Percentiles rank a stretch among this genome's conserved stretches.
phyloP scores from a whole-genome alignment of 2,113 vertebrate species.

The Cheilinus undulatus region DNA sequence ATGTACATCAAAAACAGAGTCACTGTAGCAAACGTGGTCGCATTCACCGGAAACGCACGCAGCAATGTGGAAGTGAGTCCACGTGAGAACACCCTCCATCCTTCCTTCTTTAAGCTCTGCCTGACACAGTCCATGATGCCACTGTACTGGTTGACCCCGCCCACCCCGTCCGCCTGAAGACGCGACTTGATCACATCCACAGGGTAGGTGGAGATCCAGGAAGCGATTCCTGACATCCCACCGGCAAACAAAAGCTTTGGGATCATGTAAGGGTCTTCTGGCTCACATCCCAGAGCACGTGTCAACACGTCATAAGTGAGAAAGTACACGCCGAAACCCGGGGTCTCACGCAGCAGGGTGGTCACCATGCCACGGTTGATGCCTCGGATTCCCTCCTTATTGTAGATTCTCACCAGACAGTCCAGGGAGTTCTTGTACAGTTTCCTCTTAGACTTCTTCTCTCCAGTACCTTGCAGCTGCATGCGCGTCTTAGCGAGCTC shows the following conservation, averaged over 20 bases:
- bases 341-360: constrained; percentile 93
- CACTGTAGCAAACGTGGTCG: constrained; percentile 95
- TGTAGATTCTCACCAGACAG: constrained; percentile 94
- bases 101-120: constrained; percentile 91
- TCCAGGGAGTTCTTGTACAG: constrained; percentile 96
- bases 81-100: constrained; percentile 91
- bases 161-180: constrained; percentile 93
- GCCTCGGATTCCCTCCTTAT: constrained; percentile 89
- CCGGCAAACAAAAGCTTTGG: constrained; percentile 95
- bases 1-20: constrained; percentile 93
- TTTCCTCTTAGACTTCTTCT: constrained; percentile 89
- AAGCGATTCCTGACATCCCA: constrained; percentile 93
- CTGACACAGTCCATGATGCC: constrained; percentile 91
- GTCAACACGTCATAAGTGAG: constrained; percentile 92
- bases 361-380: constrained; percentile 95
- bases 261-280: constrained; percentile 90
- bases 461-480: constrained; percentile 94
- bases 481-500: constrained; percentile 98
- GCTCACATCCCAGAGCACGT: constrained; percentile 91
- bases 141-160: constrained; percentile 87
- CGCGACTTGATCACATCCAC: constrained; percentile 97
- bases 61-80: constrained; percentile 95
- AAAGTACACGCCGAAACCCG: constrained; percentile 97
- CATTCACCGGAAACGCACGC: constrained; percentile 95
- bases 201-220: constrained; percentile 97